Percentiles rank a stretch among this genome's conserved stretches.
Evolutionary conservation across 2,797 vertebrate genomes (phyloP).

Genomic region (Pseudochaenichthys georgianus): DNA sequence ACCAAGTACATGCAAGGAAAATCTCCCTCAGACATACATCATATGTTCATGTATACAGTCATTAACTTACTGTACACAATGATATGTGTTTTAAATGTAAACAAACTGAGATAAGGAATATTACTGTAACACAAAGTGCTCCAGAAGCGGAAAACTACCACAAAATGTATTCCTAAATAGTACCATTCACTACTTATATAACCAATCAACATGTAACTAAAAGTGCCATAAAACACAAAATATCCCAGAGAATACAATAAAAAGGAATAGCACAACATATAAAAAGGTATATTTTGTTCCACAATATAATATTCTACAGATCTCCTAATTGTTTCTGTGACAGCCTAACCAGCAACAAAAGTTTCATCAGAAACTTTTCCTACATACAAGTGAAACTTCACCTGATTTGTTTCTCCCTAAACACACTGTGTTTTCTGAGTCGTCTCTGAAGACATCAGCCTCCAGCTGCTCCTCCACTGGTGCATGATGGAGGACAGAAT

Average conservation of each 20-base stretch:
- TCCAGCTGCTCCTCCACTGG: slow-evolving; percentile 26
- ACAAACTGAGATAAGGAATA: not conserved
- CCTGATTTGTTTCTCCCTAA: slow-evolving; percentile 3
- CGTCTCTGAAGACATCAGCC: slow-evolving; percentile 25
- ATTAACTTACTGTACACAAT: not conserved
- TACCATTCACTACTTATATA: no score
- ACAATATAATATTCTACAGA: no score
- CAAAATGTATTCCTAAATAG: no score
- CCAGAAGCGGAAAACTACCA: no score
- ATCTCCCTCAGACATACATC: no score
- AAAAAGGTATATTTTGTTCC: no score
- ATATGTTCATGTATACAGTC: not conserved
- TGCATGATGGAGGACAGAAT: slow-evolving; percentile 18
- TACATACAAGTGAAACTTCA: not conserved
- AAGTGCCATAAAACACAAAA: no score
- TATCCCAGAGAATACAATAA: no score
- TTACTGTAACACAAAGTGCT: no score
- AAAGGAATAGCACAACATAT: no score
- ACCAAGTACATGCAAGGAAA: no score
- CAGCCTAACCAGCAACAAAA: not conserved
- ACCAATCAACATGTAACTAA: no score
- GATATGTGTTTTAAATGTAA: not conserved
- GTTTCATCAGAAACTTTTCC: not conserved
- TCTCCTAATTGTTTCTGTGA: not conserved
- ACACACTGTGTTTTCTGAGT: slow-evolving; percentile 18